Base-by-base conservation (phyloP, 2,888 invertebrate genomes). In the Tridacna gigas region DNA sequence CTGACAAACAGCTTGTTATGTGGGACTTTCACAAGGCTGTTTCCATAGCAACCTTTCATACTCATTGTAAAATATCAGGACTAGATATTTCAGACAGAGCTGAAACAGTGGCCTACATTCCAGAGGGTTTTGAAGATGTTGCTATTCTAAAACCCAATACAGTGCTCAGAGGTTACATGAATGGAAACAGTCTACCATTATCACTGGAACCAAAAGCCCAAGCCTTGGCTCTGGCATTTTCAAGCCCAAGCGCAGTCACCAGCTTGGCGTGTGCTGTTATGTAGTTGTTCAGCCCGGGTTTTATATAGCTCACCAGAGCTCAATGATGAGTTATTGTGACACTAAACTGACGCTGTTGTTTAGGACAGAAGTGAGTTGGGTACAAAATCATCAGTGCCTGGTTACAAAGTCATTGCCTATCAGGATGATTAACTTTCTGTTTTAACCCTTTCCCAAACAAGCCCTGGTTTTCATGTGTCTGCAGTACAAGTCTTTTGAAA, bases 201-300 rank as follows among this genome's bases (percentile, higher is more conserved):
- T 13, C 63, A 48, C 61, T 90, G 13, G 74, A 73, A 18, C 65
- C 80, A 22, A 84, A 90, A 25, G 91, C 90, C 11, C 90, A 91
- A 56, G 91, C 91, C 15, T 66, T 91, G 73, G 92, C 91, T 7
- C 76, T 91, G 18, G 80, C 90, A 0, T 93, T 93, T 82, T 91
- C 91, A 51, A 84, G 88, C 63, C 91, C 91, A 73, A 84, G n/a
- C 13, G 5, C 47, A 26, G 65, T 22, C 18, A 48, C 20, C 3
- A 79, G 79, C n/a, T 0, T 13, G 13, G 51, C 77, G 2, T 66
- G 77, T 69, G 18, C 26, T 60, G 74, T 74, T n/a, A 74, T 74
- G 74, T 74, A 60, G 60, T 56, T 15, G 15, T 56, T 56, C 5
- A 1, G 56, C 37, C 2, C 2, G 7, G 37, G 37, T 37, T 7